A percentile compares a stretch with the other conserved stretches of the same genome.
phyloP scores from a whole-genome alignment of 2,888 invertebrate species.

The Ethmia dodecea region DNA sequence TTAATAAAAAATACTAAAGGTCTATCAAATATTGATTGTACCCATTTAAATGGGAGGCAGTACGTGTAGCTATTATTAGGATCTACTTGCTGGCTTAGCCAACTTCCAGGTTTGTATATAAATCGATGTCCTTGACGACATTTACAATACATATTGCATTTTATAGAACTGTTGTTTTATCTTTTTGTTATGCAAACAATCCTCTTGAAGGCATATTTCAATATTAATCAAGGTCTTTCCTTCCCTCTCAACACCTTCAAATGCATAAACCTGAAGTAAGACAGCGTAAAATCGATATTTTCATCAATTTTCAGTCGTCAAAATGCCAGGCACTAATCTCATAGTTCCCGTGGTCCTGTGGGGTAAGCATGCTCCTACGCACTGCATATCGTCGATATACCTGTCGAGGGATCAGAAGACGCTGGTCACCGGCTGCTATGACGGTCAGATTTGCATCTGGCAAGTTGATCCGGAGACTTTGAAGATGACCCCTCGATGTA shows the following conservation, averaged over 20 bases:
- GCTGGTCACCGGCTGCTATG: constrained; percentile 97
- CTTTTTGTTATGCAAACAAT: constrained; percentile 55
- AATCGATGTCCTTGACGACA: constrained; percentile 35
- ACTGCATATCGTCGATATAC: constrained; percentile 96
- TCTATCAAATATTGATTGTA: no score
- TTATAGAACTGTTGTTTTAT: constrained; percentile 35
- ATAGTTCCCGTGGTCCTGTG: constrained; percentile 98
- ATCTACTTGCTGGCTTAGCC: constrained; percentile 14
- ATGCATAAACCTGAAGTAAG: background rate
- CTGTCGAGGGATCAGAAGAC: constrained; percentile 94
- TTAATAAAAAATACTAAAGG: no score
- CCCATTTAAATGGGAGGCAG: constrained; percentile 27
- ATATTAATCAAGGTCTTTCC: background rate
- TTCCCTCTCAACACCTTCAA: background rate
- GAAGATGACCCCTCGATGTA: constrained; percentile 94
- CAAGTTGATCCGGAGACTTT: constrained; percentile 84
- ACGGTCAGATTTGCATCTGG: constrained; percentile 99
- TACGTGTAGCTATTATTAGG: constrained; percentile 9
- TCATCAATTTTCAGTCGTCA: constrained; percentile 10
- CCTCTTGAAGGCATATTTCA: constrained; percentile 33
- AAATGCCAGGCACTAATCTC: constrained; percentile 90
- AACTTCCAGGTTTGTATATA: constrained; percentile 30
- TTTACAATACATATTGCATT: no score
- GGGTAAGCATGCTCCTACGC: constrained; percentile 97
- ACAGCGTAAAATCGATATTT: background rate